Evolutionary conservation across 1,140 invertebrate genomes (phyloP).

Genomic region (Rhagoletis zephyria): DNA sequence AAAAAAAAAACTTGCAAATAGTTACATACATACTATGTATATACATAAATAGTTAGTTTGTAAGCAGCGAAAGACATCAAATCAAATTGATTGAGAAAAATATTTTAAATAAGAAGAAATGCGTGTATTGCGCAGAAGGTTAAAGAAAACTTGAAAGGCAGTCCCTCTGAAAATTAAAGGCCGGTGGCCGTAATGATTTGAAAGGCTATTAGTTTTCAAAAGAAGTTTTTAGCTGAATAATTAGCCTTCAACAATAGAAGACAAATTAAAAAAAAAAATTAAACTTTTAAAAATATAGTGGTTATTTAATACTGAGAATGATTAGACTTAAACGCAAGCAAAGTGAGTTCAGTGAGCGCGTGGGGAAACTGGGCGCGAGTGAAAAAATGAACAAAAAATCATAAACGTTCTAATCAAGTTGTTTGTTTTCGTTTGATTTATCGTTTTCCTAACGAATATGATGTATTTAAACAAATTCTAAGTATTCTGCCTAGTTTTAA

Average conservation of each 20-base stretch:
- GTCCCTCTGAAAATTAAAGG: background rate
- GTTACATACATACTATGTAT: background rate
- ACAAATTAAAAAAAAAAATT: background rate
- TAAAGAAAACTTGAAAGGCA: background rate
- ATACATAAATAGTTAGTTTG: background rate
- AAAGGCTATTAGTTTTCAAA: conserved; percentile 2
- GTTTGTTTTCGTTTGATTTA: background rate
- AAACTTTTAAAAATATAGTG: conserved; percentile 4
- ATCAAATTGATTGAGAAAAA: conserved; percentile 7
- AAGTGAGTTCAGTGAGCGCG: background rate
- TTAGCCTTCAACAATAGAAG: conserved; percentile 23
- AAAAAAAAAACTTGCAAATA: background rate
- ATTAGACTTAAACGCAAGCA: background rate
- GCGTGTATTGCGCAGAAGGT: background rate
- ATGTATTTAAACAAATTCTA: background rate
- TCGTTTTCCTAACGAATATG: background rate
- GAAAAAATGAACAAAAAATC: background rate
- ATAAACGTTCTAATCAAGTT: background rate
- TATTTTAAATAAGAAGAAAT: conserved; percentile 25
- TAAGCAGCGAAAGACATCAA: conserved; percentile 48
- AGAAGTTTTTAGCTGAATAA: background rate
- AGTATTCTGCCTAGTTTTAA: conserved; percentile 38
- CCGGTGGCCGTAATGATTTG: background rate
- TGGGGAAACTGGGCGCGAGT: background rate
- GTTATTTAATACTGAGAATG: conserved; percentile 28